A percentile compares a stretch with the other conserved stretches of the same genome.
phyloP scores from a whole-genome alignment of 2,888 invertebrate genomes.

The Oxystoma pomonae region DNA sequence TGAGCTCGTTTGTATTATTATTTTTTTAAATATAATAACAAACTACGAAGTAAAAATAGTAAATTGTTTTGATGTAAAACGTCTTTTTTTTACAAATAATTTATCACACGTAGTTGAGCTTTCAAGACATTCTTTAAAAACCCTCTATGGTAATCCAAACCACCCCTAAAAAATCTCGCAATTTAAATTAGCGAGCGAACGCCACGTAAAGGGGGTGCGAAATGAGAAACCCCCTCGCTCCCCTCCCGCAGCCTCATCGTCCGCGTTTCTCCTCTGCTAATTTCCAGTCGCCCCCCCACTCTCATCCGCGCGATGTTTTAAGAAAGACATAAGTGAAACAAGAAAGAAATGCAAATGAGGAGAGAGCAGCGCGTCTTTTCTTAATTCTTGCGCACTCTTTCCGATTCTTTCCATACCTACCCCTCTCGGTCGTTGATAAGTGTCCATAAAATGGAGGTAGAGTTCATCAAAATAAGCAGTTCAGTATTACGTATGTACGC shows the following conservation, averaged over 20 bases:
- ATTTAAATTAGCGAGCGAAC: background rate
- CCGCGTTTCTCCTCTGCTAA: conserved; percentile 13
- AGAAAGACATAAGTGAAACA: conserved; percentile 36
- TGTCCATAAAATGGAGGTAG: background rate
- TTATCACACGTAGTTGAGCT: too few species aligned
- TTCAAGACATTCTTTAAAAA: too few species aligned
- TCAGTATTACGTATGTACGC: too few species aligned
- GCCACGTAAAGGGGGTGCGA: background rate
- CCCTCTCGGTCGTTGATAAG: conserved; percentile 6
- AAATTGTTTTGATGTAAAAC: too few species aligned
- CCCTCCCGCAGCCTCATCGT: conserved; percentile 8
- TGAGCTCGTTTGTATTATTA: too few species aligned
- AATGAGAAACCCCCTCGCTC: background rate
- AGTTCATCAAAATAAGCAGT: background rate
- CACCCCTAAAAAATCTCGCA: background rate
- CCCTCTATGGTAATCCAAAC: too few species aligned
- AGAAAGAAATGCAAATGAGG: conserved; percentile 46
- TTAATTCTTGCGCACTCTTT: conserved; percentile 49
- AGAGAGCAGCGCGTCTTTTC: conserved; percentile 48
- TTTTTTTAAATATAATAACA: too few species aligned
- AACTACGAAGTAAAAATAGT: too few species aligned
- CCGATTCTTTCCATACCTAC: conserved; percentile 46
- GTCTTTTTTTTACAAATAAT: too few species aligned
- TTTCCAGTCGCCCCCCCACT: conserved; percentile 4
- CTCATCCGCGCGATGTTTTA: conserved; percentile 21